These are phyloP conservation scores for Hydrozoanthus gracilis DNA, from an alignment of 92 coral and sea anemone genomes.

Conservation along the genomic window DNA sequence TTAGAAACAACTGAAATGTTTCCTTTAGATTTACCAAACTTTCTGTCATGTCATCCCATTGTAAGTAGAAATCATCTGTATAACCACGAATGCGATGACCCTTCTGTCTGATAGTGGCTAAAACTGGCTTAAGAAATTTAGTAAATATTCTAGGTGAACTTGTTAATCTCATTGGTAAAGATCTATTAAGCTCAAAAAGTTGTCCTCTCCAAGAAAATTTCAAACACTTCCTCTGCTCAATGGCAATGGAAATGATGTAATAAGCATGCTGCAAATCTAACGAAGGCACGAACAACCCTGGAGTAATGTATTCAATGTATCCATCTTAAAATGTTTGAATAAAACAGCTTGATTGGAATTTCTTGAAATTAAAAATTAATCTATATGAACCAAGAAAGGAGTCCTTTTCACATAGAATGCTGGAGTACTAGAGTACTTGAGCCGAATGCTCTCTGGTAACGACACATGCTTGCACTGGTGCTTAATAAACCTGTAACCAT, in stretches of 20 bases:
- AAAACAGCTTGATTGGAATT: conserved; percentile 53
- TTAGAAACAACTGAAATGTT: neutral
- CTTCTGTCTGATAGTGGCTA: conserved; percentile 28
- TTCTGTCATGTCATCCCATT: neutral
- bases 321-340: conserved; percentile 61
- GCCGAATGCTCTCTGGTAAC: too few species aligned
- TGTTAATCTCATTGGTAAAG: conserved; percentile 49
- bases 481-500: too few species aligned
- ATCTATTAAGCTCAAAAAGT: conserved; percentile 34
- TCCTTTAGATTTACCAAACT: neutral
- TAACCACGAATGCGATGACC: conserved; percentile 7
- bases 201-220: conserved; percentile 34
- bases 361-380: conserved; percentile 57
- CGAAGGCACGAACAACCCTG: conserved; percentile 54
- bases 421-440: too few species aligned
- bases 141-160: too few species aligned
- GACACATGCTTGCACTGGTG: too few species aligned
- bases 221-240: conserved; percentile 42
- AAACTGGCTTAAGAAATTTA: conserved; percentile 31
- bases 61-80: neutral
- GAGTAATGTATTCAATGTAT: conserved; percentile 52
- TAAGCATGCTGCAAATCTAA: conserved; percentile 55
- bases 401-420: too few species aligned
- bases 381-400: conserved; percentile 51
- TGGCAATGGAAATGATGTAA: conserved; percentile 43